Base-by-base conservation (phyloP, 2,797 vertebrate species). In the Aselliscus stoliczkanus region DNA sequence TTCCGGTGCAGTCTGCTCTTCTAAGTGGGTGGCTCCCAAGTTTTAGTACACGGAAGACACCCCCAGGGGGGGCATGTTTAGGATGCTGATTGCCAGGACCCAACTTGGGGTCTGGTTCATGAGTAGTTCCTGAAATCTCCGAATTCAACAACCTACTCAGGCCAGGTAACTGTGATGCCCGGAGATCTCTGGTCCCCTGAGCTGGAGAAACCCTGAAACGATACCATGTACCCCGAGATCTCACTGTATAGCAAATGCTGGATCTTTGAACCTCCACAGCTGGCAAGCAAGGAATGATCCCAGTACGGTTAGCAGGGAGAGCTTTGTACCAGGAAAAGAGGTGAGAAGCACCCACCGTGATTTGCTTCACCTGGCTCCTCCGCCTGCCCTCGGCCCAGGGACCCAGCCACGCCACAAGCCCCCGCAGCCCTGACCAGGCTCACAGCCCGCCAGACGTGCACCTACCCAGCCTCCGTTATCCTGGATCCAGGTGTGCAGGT, bases 391-490 rank as follows among this genome's bases (percentile, higher is more conserved):
- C 5, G 62, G 75, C 81, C 83, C 54, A 0, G n/a, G n/a, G 15
- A 92, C 64, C 62, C 87, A 47, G 67, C 58, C 80, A 47, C 72
- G 62, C 34, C 9, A 52, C 90, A 18, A 34, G n/a, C 42, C 88
- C 1, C 4, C 4, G 23, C 39, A 4, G 29, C 89, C n/a, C 29
- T 0, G 56, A 7, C 50, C 95, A 58, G 60, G 65, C 88, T 15
- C 90, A 12, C 84, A 39, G 17, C 20, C 86, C 76, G 39, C 21
- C 64, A 62, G 39, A 73, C 44, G 4, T 31, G 97, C 64, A 99
- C 99, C 76, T 99, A 99, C 99, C 99, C 99, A 99, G 98, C 99
- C 99, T 98, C 99, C 99, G 97, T 99, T 99, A 97, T 99, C 99
- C 97, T 99, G 99, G 98, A 99, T 99, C 99, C 99, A 99, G 98